Evolutionary conservation across 1,140 invertebrate species (phyloP), one percentile per base, ranked within the genome.

Genomic region (Diprion similis): DNA sequence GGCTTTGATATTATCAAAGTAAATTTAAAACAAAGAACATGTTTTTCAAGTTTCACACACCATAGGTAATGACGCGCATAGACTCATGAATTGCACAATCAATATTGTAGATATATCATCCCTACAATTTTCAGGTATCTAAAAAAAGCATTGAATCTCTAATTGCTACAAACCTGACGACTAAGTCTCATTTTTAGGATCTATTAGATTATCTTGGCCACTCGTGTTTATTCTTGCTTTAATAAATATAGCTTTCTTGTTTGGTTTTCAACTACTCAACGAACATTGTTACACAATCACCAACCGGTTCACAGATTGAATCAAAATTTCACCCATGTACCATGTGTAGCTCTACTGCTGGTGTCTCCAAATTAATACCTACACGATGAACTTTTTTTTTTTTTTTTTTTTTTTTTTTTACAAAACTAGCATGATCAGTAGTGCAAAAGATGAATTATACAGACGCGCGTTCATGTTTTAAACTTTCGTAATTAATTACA

Each of bases 71-170:
- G 69, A 11, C 7, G 19, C 19, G 0, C 46, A 45, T 37, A 24
- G 15, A 59, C 45, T 71, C 15, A 64, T 37, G 15, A n/a, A 65
- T 71, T 51, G 51, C 66, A 19, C 0, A 11, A 10, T 51, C 47
- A 71, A 65, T 71, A 65, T 10, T 37, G 48, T 66, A 18, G 3
- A 59, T 17, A 15, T 64, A 11, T n/a, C 65, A 47, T 46, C 37
- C 48, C 64, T 72, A 46, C 66, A 66, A 72, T 64, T 65, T 66
- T 46, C 59, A 72, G 47, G 17, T 72, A 6, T 11, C 69, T 70
- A 47, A 46, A 24, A 18, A 19, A 70, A 15, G 59, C 13, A 48
- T 51, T 70, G 24, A 59, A 46, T 47, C 51, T 45, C 51, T 37
- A 37, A 37, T 37, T 37, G 24, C 4, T 71, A 24, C 37, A 47